These are phyloP conservation scores for Octomys mimax DNA, from an alignment of 2,797 vertebrate genomes.

Conservation along the genomic window DNA sequence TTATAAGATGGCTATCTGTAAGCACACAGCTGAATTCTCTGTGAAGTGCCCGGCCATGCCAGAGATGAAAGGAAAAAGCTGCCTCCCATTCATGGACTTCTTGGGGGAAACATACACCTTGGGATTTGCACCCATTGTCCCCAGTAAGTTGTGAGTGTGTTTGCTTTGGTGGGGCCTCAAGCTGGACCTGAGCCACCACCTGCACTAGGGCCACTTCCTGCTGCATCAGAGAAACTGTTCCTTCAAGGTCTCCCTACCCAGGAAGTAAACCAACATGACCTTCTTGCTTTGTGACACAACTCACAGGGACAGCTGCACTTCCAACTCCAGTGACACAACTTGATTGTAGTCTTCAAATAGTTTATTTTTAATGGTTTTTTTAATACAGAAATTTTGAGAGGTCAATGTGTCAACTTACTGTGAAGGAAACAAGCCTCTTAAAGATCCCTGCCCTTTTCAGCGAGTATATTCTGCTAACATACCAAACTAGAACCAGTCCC, in stretches of 20 bases:
- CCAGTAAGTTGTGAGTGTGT: background rate
- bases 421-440: slow-evolving; percentile 41
- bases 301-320: background rate
- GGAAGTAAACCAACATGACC: slow-evolving; percentile 9
- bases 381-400: slow-evolving; percentile 38
- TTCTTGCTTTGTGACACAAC: background rate
- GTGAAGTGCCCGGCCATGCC: background rate
- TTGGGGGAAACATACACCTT: background rate
- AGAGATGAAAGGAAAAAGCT: background rate
- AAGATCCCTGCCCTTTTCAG: background rate
- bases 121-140: background rate
- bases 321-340: background rate
- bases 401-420: background rate
- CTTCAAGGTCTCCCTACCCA: slow-evolving; percentile 56
- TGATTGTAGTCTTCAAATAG: slow-evolving; percentile 2
- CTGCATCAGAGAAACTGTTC: slow-evolving; percentile 35
- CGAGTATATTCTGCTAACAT: background rate
- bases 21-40: background rate
- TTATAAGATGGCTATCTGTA: background rate
- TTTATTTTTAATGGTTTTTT: slow-evolving; percentile 13
- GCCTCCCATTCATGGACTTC: background rate
- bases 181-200: slow-evolving; percentile 58
- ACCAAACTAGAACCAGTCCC: background rate
- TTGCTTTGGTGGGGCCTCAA: slow-evolving; percentile 62
- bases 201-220: slow-evolving; percentile 66